Evolutionary conservation across 1,140 invertebrate species (phyloP), one percentile per base, ranked within the genome.

Genomic region (Orussus abietinus): DNA sequence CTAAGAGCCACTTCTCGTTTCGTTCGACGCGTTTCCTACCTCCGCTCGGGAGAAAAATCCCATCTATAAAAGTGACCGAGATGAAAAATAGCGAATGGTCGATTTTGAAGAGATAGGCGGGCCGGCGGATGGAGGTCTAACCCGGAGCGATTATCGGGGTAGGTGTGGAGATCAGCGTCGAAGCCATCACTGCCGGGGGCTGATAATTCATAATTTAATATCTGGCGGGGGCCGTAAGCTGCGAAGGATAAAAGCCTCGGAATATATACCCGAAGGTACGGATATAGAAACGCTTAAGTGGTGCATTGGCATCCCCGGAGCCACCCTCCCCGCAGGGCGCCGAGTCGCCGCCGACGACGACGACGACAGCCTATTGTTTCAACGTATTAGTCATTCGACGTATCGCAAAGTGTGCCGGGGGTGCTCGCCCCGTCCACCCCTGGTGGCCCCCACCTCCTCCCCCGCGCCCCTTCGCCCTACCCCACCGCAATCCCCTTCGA

Each of bases 371-470:
- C 70, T 67, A 72, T 73, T 73, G 67, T 72, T 72, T 71, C 69
- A 65, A 57, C 67, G 64, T 72, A 73, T 73, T 73, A 72, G 70
- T 73, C 69, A 72, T 73, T 73, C 66, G 66, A 69, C 63, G 59
- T 71, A 72, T 72, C 62, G 69, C 57, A 66, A 70, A 72, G 63
- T 65, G 68, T 65, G 52, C 59, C 62, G 58, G 33, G 38, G 46
- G 47, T 59, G 61, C 51, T 55, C 56, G 55, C 42, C 45, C 57
- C 46, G 45, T 47, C 49, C 53, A 10, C 5, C 34, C 18, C 13
- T 20, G 10, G 11, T 14, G 9, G 11, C 6, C 51, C 35, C 41
- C 38, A 29, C 43, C 43, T 38, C 38, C 46, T 17, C 51, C 47
- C 32, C 49, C 49, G 29, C 39, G 49, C 37, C 46, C 50, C 52